A percentile compares a stretch with the other conserved stretches of the same genome.
Evolutionary conservation across 2,797 vertebrate genomes (phyloP).

Genomic region (Tinamus major): DNA sequence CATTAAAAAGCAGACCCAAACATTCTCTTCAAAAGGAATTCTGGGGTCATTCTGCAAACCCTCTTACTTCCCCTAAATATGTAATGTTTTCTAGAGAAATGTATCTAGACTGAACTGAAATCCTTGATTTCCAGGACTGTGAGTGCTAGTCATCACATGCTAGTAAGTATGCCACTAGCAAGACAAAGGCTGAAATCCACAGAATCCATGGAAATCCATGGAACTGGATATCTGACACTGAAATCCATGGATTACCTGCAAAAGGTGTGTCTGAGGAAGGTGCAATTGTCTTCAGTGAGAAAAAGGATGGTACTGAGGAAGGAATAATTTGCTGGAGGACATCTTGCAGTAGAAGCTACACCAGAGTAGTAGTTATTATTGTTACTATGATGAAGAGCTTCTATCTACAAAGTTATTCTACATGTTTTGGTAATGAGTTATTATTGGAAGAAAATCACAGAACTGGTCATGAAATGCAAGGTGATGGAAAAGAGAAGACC

Average conservation of each 20-base stretch:
- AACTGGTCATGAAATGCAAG: background rate
- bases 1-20: background rate
- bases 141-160: rapidly evolving
- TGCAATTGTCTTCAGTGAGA: background rate
- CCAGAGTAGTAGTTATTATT: background rate
- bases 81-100: rapidly evolving
- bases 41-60: background rate
- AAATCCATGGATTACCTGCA: background rate
- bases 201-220: background rate
- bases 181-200: background rate
- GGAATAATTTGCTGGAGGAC: background rate
- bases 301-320: background rate
- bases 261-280: background rate
- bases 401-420: background rate
- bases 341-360: background rate
- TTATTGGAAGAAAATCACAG: background rate
- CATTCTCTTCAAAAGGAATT: background rate
- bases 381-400: background rate
- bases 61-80: background rate
- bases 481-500: background rate
- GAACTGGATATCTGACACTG: background rate
- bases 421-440: background rate
- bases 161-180: background rate
- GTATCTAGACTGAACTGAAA: rapidly evolving
- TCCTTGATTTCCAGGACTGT: background rate